Evolutionary conservation across 1,140 invertebrate species (phyloP).

Genomic region (Chionoecetes opilio): DNA sequence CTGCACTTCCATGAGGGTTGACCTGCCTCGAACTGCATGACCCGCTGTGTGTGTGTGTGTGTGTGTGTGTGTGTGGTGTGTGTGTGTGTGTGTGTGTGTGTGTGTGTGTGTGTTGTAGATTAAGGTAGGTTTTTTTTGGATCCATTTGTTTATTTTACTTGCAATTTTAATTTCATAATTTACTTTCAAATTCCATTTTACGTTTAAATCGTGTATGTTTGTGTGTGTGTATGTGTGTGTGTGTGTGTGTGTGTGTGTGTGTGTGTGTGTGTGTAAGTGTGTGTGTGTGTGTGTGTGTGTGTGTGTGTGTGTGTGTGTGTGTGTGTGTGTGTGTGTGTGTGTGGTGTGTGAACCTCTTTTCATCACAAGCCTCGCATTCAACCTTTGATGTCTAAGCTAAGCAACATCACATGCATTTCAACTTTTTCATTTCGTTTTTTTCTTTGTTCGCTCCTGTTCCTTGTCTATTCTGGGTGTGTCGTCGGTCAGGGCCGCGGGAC

Average conservation of each 20-base stretch:
- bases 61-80: constrained; percentile 45
- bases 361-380: no score
- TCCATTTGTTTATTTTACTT: no score
- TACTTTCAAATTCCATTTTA: no score
- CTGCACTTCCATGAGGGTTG: no score
- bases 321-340: constrained; percentile 1
- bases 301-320: not conserved
- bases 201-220: no score
- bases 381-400: no score
- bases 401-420: no score
- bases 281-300: not conserved
- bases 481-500: not conserved
- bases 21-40: not conserved
- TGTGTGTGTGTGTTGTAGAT: not conserved
- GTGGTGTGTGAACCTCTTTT: not conserved
- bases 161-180: no score
- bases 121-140: not conserved
- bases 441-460: not conserved
- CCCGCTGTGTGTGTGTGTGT: constrained; percentile 13
- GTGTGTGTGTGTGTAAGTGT: not conserved
- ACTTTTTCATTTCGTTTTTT: not conserved
- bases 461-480: not conserved
- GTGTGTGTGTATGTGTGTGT: constrained; percentile 30
- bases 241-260: constrained; percentile 31
- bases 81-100: constrained; percentile 41